phyloP scores from a whole-genome alignment of 2,888 invertebrate genomes.

The Eilema depressum region DNA sequence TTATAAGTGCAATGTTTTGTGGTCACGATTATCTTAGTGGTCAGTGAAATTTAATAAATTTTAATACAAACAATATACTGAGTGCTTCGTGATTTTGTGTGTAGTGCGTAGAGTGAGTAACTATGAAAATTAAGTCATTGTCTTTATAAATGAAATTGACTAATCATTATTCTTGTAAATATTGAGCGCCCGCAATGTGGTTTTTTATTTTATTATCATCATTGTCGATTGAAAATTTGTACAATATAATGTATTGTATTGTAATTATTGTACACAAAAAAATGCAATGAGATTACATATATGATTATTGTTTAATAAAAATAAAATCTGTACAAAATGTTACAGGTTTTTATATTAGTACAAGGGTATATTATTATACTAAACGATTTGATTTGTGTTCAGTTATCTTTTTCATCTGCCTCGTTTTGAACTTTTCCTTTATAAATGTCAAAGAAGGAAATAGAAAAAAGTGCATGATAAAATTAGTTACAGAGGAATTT shows the following conservation, averaged over 20 bases:
- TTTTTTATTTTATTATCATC: neutral
- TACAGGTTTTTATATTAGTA: too few species aligned
- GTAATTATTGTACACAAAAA: too few species aligned
- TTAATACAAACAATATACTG: neutral
- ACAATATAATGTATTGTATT: neutral
- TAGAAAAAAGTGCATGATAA: neutral
- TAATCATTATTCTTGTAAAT: conserved; percentile 5
- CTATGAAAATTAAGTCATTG: conserved; percentile 1
- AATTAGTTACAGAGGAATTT: neutral
- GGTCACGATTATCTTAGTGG: conserved; percentile 21
- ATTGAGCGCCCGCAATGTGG: neutral
- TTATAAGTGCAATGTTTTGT: conserved; percentile 32
- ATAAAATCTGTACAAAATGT: too few species aligned
- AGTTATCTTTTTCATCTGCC: neutral
- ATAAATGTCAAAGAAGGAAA: neutral
- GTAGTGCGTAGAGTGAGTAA: neutral
- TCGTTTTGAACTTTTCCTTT: neutral
- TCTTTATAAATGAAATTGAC: neutral
- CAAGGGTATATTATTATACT: neutral
- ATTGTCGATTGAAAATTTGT: neutral
- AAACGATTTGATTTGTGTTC: neutral
- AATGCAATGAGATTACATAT: too few species aligned
- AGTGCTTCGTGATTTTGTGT: neutral
- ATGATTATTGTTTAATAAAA: too few species aligned
- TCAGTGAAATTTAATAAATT: conserved; percentile 11